These are phyloP conservation scores for Chlorodrepanis virens DNA, from an alignment of 2,113 vertebrate genomes.

Conservation along the genomic window DNA sequence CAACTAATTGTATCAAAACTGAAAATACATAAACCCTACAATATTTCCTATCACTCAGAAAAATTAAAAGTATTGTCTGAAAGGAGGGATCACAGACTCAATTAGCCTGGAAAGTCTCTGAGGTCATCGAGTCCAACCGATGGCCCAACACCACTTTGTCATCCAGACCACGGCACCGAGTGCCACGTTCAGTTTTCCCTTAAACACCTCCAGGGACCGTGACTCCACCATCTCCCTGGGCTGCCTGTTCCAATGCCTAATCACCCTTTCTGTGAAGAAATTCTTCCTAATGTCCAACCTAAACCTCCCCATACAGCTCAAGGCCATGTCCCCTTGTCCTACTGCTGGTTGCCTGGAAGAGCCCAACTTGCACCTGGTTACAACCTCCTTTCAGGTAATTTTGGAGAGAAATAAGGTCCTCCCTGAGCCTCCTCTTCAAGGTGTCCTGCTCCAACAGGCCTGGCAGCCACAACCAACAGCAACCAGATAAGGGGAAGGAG, in stretches of 20 bases:
- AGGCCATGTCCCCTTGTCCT: neutral
- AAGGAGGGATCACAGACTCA: neutral
- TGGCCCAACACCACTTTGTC: too few species aligned
- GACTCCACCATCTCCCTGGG: neutral
- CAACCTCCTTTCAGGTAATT: neutral
- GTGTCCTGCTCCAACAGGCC: neutral
- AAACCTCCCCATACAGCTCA: neutral
- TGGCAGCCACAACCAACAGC: rapidly evolving
- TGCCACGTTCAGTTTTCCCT: rapidly evolving
- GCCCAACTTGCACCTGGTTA: neutral
- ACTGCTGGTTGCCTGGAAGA: rapidly evolving
- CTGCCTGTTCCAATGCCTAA: neutral
- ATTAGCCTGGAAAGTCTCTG: neutral
- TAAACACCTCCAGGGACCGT: rapidly evolving
- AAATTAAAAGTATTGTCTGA: neutral
- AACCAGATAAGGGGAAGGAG: neutral
- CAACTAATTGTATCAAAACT: neutral
- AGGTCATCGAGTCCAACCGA: rapidly evolving
- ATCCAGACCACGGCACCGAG: rapidly evolving
- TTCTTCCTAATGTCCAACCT: neutral
- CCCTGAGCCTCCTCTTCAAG: neutral
- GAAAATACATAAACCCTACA: rapidly evolving
- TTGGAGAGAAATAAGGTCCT: neutral
- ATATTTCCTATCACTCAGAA: neutral
- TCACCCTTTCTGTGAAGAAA: neutral